phyloP scores from a whole-genome alignment of 2,113 vertebrate genomes.

The Eolophus roseicapilla region DNA sequence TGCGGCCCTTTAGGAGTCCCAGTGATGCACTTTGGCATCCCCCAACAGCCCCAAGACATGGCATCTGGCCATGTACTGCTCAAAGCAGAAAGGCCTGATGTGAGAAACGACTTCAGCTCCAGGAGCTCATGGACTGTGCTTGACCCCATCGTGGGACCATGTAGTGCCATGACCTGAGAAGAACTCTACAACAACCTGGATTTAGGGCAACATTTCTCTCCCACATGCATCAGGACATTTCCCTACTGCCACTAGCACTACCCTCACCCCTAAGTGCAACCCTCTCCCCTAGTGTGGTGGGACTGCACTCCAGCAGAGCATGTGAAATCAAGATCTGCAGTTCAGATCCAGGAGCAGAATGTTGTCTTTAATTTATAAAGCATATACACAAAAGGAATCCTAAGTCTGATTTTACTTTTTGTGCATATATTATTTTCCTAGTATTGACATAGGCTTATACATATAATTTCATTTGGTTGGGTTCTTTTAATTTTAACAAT shows the following conservation, averaged over 20 bases:
- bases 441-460: background rate
- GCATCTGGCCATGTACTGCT: background rate
- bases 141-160: background rate
- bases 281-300: too few relatives aligned
- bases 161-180: background rate
- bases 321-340: background rate
- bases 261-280: background rate
- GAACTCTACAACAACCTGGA: background rate
- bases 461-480: background rate
- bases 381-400: background rate
- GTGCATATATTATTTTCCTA: background rate
- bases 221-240: background rate
- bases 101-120: background rate
- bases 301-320: background rate
- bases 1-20: background rate
- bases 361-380: conserved; percentile 25
- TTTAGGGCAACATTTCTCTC: background rate
- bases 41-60: background rate
- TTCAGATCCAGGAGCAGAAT: conserved; percentile 3
- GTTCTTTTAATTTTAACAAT: background rate
- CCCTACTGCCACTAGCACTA: background rate
- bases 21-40: background rate
- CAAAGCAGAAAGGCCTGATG: background rate
- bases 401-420: conserved; percentile 3
- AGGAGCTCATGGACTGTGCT: accelerated